These are phyloP conservation scores for Parapristionchus giblindavisi DNA, from an alignment of 2,888 invertebrate genomes.

Conservation along the genomic window DNA sequence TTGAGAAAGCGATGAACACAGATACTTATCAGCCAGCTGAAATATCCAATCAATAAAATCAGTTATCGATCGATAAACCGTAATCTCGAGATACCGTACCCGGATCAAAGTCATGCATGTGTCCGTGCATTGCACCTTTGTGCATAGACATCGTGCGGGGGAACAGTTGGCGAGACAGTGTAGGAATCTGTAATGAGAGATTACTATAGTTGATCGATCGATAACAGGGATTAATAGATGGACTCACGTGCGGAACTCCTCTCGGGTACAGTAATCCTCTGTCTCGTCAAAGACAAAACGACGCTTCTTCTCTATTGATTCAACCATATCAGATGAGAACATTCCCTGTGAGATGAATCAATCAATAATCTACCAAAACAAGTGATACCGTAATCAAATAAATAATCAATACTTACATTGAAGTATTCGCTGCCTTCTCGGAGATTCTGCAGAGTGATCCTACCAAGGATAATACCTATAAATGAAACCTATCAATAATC, in stretches of 20 bases:
- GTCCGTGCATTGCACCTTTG: slow-evolving; percentile 43
- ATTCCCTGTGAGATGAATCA: slow-evolving; percentile 50
- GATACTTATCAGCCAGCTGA: slow-evolving; percentile 63
- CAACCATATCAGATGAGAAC: slow-evolving; percentile 57
- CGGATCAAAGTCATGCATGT: slow-evolving; percentile 53
- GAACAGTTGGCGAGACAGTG: slow-evolving; percentile 55
- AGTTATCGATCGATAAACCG: neutral
- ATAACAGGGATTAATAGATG: too few relatives aligned
- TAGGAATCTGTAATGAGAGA: slow-evolving; percentile 47
- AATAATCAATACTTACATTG: slow-evolving; percentile 41
- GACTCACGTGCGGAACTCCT: slow-evolving; percentile 34
- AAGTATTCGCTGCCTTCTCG: slow-evolving; percentile 58
- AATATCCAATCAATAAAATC: slow-evolving; percentile 15
- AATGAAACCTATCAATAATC: neutral
- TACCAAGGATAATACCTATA: slow-evolving; percentile 39
- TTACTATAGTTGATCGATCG: too few relatives aligned
- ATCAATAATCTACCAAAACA: slow-evolving; percentile 6
- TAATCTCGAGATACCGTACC: slow-evolving; percentile 39
- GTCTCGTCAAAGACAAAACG: slow-evolving; percentile 52
- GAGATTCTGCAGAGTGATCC: slow-evolving; percentile 48
- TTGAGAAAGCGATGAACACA: slow-evolving; percentile 52
- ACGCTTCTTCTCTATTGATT: slow-evolving; percentile 50
- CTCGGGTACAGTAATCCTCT: slow-evolving; percentile 46
- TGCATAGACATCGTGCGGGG: slow-evolving; percentile 41
- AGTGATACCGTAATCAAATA: neutral